phyloP scores from a whole-genome alignment of 1,140 invertebrate genomes.

The Steinernema khuongi region DNA sequence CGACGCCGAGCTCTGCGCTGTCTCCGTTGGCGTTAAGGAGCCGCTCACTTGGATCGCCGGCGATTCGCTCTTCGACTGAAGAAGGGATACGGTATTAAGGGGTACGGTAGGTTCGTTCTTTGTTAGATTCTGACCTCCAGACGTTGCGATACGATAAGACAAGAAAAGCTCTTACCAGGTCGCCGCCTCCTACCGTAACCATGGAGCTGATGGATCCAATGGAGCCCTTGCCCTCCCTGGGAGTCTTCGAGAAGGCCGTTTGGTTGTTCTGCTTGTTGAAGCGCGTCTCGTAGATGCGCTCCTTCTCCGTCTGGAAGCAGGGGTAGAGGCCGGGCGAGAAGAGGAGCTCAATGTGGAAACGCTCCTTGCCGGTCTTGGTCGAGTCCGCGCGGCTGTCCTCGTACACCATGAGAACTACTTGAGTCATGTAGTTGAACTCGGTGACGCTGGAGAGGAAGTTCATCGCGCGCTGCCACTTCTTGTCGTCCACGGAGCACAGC shows the following conservation, averaged over 20 bases:
- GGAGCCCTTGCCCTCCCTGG: neutral
- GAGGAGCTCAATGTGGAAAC: slow-evolving; percentile 56
- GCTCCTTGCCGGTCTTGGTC: slow-evolving; percentile 40
- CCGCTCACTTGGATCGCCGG: neutral
- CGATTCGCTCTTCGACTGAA: neutral
- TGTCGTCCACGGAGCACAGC: slow-evolving; percentile 71
- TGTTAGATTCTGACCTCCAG: too few relatives aligned
- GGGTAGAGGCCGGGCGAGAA: slow-evolving; percentile 57
- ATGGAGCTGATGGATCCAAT: neutral
- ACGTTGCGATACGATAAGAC: too few relatives aligned
- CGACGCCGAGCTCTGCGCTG: neutral
- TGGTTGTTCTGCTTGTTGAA: slow-evolving; percentile 38
- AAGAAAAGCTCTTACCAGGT: neutral
- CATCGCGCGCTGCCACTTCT: slow-evolving; percentile 96
- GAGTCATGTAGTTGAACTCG: slow-evolving; percentile 98
- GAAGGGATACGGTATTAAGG: too few relatives aligned
- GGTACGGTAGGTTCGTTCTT: too few relatives aligned
- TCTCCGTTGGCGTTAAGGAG: neutral
- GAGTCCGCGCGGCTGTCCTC: slow-evolving; percentile 47
- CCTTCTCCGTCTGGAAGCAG: slow-evolving; percentile 57
- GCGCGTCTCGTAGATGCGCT: slow-evolving; percentile 53
- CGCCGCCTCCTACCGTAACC: slow-evolving; percentile 9
- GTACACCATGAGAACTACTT: slow-evolving; percentile 63
- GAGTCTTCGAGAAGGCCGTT: neutral
- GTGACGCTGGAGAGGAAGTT: slow-evolving; percentile 94